A percentile compares a stretch with the other conserved stretches of the same genome.
phyloP scores from a whole-genome alignment of 1,140 invertebrate species.

The Drosophila serrata region DNA sequence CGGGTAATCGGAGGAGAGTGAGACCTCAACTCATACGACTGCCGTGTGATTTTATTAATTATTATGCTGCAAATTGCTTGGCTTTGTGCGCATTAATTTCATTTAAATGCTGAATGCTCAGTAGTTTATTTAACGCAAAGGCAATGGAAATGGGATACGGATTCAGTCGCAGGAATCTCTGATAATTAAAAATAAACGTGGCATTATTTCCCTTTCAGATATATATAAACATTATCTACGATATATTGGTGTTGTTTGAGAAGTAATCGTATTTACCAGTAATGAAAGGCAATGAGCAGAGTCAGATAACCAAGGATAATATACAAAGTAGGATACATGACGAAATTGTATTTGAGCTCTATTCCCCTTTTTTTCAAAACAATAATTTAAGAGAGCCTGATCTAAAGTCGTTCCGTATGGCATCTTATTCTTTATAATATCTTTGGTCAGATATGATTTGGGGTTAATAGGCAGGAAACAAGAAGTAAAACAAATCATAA shows the following conservation, averaged over 20 bases:
- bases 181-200: conserved; percentile 19
- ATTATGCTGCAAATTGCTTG: conserved; percentile 45
- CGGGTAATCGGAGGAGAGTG: conserved; percentile 17
- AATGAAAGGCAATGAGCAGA: conserved; percentile 12
- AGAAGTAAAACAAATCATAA: conserved; percentile 39
- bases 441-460: not conserved
- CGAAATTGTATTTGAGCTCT: not conserved
- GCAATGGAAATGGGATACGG: conserved; percentile 40
- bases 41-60: conserved; percentile 44
- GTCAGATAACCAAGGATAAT: not conserved
- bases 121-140: conserved; percentile 36
- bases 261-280: conserved; percentile 41
- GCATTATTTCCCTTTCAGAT: conserved; percentile 38
- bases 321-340: not conserved
- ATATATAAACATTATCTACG: conserved; percentile 22
- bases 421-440: not conserved
- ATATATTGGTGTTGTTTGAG: conserved; percentile 46
- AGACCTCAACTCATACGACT: conserved; percentile 8
- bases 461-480: not conserved
- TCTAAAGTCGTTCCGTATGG: not conserved
- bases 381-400: not conserved
- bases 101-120: conserved; percentile 67
- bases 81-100: conserved; percentile 72
- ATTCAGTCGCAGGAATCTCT: conserved; percentile 52
- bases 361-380: not conserved